Evolutionary conservation across 2,888 invertebrate species (phyloP).

Genomic region (Tachina lurida): DNA sequence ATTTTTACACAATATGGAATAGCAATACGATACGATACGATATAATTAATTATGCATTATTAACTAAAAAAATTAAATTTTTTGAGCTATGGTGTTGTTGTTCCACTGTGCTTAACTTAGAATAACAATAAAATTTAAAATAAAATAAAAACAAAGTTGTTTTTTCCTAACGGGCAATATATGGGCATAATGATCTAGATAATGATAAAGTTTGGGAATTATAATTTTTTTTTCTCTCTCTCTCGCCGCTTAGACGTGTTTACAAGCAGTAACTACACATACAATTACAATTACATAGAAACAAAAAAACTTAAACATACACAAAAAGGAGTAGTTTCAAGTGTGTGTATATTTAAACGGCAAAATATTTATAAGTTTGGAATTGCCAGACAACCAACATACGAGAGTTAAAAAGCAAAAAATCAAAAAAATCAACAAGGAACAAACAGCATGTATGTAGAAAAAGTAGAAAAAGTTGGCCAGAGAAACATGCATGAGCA

Average conservation of each 20-base stretch:
- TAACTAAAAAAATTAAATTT: too few relatives aligned
- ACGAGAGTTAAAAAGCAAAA: constrained; percentile 32
- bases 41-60: too few relatives aligned
- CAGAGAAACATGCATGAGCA: constrained; percentile 59
- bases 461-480: constrained; percentile 49
- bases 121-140: background rate
- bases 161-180: constrained; percentile 53
- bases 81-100: too few relatives aligned
- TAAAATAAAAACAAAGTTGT: background rate
- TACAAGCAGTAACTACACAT: constrained; percentile 44
- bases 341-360: constrained; percentile 46
- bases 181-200: constrained; percentile 55
- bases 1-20: too few relatives aligned
- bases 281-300: background rate
- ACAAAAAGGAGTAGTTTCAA: constrained; percentile 26
- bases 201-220: constrained; percentile 61
- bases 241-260: constrained; percentile 53
- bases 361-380: constrained; percentile 62
- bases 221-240: constrained; percentile 1
- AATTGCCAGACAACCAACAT: constrained; percentile 60
- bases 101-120: too few relatives aligned
- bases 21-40: too few relatives aligned
- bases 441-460: background rate
- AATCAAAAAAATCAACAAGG: background rate
- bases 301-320: constrained; percentile 19